Evolutionary conservation across 1,140 invertebrate species (phyloP), one percentile per base, ranked within the genome.

Genomic region (Zaprionus davidi): DNA sequence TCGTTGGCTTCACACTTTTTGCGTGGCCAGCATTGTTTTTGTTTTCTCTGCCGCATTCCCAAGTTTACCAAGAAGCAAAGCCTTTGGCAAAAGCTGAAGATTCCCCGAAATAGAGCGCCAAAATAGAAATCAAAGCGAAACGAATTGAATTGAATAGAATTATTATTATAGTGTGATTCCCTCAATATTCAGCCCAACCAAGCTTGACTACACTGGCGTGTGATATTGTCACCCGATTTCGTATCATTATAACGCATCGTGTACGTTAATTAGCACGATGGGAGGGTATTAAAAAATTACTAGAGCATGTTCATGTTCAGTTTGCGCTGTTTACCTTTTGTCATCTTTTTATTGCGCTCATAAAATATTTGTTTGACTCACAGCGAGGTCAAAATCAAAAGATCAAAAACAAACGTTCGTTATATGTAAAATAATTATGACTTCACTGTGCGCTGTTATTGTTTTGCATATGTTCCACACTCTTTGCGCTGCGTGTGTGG

Each of bases 241-340:
- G 11, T 49, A 20, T 22, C 15, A 22, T 49, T 22, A 22, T 24
- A 4, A 20, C 9, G 46, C 3, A 51, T 51, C 46, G 46, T 20
- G 5, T 51, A 51, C 2, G 0, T 17, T 70, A 70, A 12, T 51
- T 46, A 46, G 15, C 38, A 15, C 6, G 15, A 41, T 15, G 36
- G 12, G 4, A 12, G 15, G 15, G 15, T n/a, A 44, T 44, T 41
- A 44, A 22, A 51, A 58, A 64, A 58, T 75, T 58, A 75, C 41
- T 64, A 64, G 72, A 75, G 72, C 72, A 70, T 75, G 51, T 38
- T 55, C 15, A 38, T 59, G 38, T 26, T 3, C n/a, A 17, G 15
- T 3, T 17, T 7, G 6, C 41, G 1, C 41, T 58, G 63, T 59
- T 36, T 36, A 72, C 41, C 34, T 31, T 65, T 36, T n/a, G 38